Base-by-base conservation (phyloP, 1,140 invertebrate species). In the Amyelois transitella region DNA sequence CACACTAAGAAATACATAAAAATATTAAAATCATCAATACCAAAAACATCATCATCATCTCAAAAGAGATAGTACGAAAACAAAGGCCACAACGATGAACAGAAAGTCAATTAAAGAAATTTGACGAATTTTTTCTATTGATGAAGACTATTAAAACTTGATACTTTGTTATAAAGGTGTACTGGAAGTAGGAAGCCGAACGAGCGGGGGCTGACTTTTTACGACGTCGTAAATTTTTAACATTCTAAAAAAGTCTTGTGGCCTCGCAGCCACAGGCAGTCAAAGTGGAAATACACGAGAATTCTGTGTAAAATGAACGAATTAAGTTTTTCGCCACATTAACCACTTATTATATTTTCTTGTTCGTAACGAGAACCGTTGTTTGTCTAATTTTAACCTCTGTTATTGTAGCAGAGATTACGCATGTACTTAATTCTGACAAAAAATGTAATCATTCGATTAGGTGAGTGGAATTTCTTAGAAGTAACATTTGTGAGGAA, bases 161-260 rank as follows among this genome's bases (percentile, higher is more conserved):
- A 38, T 38, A 38, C 32, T 38, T 14, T 14, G 32, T 38, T 38
- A 38, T 38, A 38, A 38, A 38, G 32, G 32, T 38, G 32, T 38
- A 38, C 32, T 38, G 32, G 17, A 38, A 14, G n/a, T n/a, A 38
- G 69, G 69, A 52, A 61, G 51, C 63, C 55, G 72, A 72, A 77
- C 69, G 77, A 72, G 68, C 63, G 62, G 59, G 53, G 65, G 66
- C 64, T 52, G 66, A 72, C 56, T 74, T 82, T 85, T 83, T 83
- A 86, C 69, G 82, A 80, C 48, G 62, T 64, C 58, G 71, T 83
- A 83, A 86, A 86, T 83, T 86, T 86, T 83, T 83, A 83, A 83
- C 74, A 73, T 77, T 71, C 59, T 73, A 81, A 79, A 85, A 85
- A 85, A 66, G 45, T 48, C 45, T 48, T 48, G 10, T 48, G 45